These are phyloP conservation scores for Cataglyphis rosenhaueri DNA, from an alignment of 2,888 invertebrate species.

Conservation along the genomic window DNA sequence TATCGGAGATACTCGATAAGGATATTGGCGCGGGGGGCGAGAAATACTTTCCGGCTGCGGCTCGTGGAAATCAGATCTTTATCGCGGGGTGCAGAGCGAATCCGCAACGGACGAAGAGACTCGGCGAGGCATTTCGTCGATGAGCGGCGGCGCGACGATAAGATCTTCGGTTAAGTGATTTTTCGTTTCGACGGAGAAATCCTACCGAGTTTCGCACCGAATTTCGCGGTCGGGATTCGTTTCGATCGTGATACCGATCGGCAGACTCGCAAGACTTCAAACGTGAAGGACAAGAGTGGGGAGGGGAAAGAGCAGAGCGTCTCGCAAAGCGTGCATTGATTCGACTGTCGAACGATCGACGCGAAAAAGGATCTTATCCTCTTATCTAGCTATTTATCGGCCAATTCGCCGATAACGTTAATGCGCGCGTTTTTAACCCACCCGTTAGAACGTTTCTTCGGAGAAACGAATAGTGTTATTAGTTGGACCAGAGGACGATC, in stretches of 20 bases:
- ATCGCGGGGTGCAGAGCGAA: conserved; percentile 67
- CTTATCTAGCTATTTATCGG: conserved; percentile 41
- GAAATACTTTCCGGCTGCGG: conserved; percentile 60
- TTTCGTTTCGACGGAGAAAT: conserved; percentile 69
- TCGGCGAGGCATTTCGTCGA: conserved; percentile 63
- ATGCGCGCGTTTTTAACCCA: conserved; percentile 30
- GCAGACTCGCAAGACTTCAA: conserved; percentile 19
- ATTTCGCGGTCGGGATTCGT: conserved; percentile 68
- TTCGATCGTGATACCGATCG: conserved; percentile 65
- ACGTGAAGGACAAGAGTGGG: neutral
- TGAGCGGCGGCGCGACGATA: conserved; percentile 66
- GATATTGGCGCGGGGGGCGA: conserved; percentile 54
- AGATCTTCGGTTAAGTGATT: conserved; percentile 75
- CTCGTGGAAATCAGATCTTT: conserved; percentile 73
- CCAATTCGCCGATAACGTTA: conserved; percentile 42
- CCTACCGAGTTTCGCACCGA: conserved; percentile 56
- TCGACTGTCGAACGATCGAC: conserved; percentile 15
- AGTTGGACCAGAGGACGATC: conserved; percentile 1
- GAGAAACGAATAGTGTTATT: conserved; percentile 26
- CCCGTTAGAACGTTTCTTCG: neutral
- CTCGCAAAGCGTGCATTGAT: conserved; percentile 27
- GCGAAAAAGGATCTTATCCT: conserved; percentile 23
- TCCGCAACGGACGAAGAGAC: conserved; percentile 56
- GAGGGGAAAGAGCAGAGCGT: neutral
- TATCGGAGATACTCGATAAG: conserved; percentile 71